These are phyloP conservation scores for Aegithalos caudatus DNA, from an alignment of 2,113 vertebrate species.

Conservation along the genomic window DNA sequence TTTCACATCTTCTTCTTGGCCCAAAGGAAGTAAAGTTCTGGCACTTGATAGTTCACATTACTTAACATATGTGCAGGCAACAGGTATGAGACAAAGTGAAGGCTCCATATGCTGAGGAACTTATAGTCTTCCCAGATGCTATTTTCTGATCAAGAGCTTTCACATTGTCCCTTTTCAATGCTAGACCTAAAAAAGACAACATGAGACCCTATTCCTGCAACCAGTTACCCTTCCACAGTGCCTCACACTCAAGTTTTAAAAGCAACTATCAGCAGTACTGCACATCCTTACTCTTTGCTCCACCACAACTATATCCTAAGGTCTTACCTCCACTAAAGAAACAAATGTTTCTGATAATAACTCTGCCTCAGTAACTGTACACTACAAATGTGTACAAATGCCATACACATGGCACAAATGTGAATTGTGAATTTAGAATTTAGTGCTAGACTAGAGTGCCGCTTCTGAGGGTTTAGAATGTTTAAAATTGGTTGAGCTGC, in stretches of 20 bases:
- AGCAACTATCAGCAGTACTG: background rate
- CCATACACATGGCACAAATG: background rate
- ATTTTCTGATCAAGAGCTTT: background rate
- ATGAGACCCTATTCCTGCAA: background rate
- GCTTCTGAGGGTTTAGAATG: background rate
- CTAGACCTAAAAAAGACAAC: background rate
- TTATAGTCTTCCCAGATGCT: background rate
- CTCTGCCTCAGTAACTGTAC: background rate
- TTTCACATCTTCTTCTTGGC: background rate
- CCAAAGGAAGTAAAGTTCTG: background rate
- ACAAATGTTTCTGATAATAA: background rate
- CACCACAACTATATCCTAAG: background rate
- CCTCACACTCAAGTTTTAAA: background rate
- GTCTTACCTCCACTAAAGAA: background rate
- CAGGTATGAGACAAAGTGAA: background rate
- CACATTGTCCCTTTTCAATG: background rate
- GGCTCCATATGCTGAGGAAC: background rate
- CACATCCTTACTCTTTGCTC: background rate
- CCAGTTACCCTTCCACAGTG: background rate
- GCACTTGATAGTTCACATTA: background rate
- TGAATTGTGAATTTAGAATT: background rate
- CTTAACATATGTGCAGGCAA: background rate
- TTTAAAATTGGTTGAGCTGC: background rate
- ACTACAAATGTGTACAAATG: no score
- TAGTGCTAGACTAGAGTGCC: background rate